Conservation (phyloP, 2,888 invertebrate species). For the Archips crataeganus region DNA sequence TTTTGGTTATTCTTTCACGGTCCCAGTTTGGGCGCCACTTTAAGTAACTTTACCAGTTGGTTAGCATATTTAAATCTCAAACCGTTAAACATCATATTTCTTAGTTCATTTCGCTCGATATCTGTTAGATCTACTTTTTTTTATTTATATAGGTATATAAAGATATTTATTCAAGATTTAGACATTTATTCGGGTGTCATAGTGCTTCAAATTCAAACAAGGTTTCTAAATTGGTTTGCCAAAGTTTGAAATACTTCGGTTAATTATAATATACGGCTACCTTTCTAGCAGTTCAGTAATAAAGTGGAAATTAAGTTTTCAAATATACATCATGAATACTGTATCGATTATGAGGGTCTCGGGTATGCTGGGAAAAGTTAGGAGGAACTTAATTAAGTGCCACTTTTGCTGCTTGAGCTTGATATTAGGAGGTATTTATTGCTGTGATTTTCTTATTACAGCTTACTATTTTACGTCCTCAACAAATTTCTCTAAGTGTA, state of each 20-base stretch:
- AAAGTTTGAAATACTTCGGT: conserved; percentile 56
- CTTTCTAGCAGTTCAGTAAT: conserved; percentile 16
- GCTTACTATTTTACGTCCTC: not conserved
- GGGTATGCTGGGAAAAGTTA: not conserved
- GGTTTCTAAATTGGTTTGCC: conserved; percentile 70
- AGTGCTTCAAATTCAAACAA: conserved; percentile 49
- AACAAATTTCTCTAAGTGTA: not conserved
- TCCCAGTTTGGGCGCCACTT: conserved; percentile 29
- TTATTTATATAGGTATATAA: not conserved
- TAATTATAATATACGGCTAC: conserved; percentile 65
- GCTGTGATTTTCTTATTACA: not conserved
- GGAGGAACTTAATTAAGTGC: not conserved
- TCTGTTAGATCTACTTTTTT: not conserved
- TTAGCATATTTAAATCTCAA: not conserved
- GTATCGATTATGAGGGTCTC: conserved; percentile 2
- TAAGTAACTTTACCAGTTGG: not conserved
- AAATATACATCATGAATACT: conserved; percentile 17
- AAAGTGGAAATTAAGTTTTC: conserved; percentile 28
- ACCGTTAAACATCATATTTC: not conserved
- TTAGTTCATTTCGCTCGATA: not conserved
- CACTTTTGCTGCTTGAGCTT: not conserved
- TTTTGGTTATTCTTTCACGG: not conserved
- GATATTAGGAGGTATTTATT: not conserved
- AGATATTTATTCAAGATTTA: not conserved
- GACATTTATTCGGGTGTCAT: not conserved